Conservation (phyloP, 2,888 invertebrate species). For the Zelleria hepariella region DNA sequence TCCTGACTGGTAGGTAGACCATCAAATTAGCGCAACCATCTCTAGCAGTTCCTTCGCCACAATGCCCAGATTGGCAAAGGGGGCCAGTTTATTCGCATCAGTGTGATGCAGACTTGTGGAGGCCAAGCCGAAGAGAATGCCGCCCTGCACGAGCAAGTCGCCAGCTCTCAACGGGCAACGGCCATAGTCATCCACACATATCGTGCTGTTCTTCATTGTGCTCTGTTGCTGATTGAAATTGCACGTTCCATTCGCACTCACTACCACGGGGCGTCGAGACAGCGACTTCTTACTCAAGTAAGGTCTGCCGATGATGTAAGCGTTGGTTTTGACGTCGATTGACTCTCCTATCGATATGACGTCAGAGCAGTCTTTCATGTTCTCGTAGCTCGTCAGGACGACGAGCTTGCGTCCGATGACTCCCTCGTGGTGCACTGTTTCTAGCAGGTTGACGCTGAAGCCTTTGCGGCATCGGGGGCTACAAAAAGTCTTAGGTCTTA, state of each 20-base stretch:
- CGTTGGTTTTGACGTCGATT: constrained; percentile 22
- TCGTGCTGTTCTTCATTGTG: constrained; percentile 26
- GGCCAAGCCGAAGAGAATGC: constrained; percentile 38
- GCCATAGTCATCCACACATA: constrained; percentile 38
- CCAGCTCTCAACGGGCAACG: constrained; percentile 48
- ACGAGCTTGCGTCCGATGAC: constrained; percentile 37
- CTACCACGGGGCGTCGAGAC: constrained; percentile 37
- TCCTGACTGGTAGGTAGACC: neutral
- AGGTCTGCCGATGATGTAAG: constrained; percentile 43
- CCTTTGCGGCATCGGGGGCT: constrained; percentile 55
- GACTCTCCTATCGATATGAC: constrained; percentile 29
- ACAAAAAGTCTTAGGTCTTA: constrained; percentile 23
- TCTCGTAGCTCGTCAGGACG: constrained; percentile 37
- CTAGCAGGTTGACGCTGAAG: constrained; percentile 36
- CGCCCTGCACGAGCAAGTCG: constrained; percentile 45
- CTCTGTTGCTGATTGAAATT: too few relatives aligned
- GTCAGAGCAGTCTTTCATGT: constrained; percentile 34
- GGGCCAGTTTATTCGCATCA: constrained; percentile 30
- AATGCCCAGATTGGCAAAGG: constrained; percentile 38
- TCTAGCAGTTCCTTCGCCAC: constrained; percentile 28
- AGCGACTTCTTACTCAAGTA: constrained; percentile 28
- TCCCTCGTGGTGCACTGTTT: constrained; percentile 36
- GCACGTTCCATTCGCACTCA: constrained; percentile 16
- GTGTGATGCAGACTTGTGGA: constrained; percentile 32
- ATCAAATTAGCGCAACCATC: constrained; percentile 12